phyloP scores from a whole-genome alignment of 2,113 vertebrate genomes.

The Gallinago undulata region DNA sequence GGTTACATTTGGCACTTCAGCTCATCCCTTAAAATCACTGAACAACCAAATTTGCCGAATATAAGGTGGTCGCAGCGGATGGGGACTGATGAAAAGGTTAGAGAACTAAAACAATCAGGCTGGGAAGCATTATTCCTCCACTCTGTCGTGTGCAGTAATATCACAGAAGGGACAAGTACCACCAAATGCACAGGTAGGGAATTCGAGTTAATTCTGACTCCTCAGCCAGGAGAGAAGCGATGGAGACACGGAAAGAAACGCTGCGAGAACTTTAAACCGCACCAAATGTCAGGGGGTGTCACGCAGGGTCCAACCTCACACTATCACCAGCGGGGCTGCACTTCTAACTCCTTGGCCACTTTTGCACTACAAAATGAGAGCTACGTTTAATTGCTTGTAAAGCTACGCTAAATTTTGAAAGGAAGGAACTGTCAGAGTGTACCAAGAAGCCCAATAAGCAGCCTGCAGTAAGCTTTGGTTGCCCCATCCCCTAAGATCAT shows the following conservation, averaged over 20 bases:
- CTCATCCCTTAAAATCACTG: background rate
- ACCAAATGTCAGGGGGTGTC: background rate
- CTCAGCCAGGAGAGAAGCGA: background rate
- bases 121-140: background rate
- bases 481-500: background rate
- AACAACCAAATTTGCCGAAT: background rate
- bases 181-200: background rate
- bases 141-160: accelerated
- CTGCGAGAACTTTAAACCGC: background rate
- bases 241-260: background rate
- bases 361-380: background rate
- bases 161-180: background rate
- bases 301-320: background rate
- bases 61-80: background rate
- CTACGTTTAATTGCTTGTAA: background rate
- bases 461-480: background rate
- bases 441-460: background rate
- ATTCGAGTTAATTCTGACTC: background rate
- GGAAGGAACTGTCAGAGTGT: background rate
- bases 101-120: background rate
- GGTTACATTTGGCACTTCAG: background rate
- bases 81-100: background rate
- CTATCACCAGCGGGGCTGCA: background rate
- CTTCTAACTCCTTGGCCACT: background rate
- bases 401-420: background rate